Base-by-base conservation (phyloP, 2,888 invertebrate species). In the Eupithecia dodoneata region DNA sequence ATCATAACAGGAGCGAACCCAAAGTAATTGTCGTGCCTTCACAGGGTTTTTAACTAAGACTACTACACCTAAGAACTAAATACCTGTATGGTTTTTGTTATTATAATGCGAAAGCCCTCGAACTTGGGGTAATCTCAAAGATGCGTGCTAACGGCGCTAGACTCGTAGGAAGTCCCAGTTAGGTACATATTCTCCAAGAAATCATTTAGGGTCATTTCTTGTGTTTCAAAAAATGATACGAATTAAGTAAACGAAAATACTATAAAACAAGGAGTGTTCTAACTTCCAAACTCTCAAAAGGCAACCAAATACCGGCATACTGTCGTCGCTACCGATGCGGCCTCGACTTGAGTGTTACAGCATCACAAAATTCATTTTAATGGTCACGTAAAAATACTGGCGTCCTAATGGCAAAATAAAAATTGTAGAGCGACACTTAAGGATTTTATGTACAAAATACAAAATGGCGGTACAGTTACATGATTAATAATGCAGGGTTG, bases 331-430 rank as follows among this genome's bases (percentile, higher is more conserved):
- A 44, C 70, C 47, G 13, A n/a, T n/a, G 44, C 12, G 70, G 47
- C 47, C 70, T 70, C 70, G 47, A 12, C 47, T 18, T 66, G 7
- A 49, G 12, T n/a, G 30, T 67, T 67, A 80, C 76, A 74, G 71
- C 76, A 79, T 81, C 80, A 78, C 75, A 73, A 77, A 82, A 78
- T 81, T 75, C 74, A 18, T 79, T 82, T 81, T 81, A 81, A 82
- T 78, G 78, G 76, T 47, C 72, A 75, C 78, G 78, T 80, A 80
- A 82, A 81, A 81, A 81, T 80, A 63, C 71, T 73, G 47, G 66
- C 71, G 0, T 44, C 75, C 67, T 78, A 76, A 78, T 78, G 75
- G 69, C 66, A 67, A 69, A 74, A 80, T 82, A 82, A 82, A 81
- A 82, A 79, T 79, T 80, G 79, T 80, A 76, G 75, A 72, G 76